Evolutionary conservation across 2,888 invertebrate genomes (phyloP), one percentile per base, ranked within the genome.

Genomic region (Amiota mariae): DNA sequence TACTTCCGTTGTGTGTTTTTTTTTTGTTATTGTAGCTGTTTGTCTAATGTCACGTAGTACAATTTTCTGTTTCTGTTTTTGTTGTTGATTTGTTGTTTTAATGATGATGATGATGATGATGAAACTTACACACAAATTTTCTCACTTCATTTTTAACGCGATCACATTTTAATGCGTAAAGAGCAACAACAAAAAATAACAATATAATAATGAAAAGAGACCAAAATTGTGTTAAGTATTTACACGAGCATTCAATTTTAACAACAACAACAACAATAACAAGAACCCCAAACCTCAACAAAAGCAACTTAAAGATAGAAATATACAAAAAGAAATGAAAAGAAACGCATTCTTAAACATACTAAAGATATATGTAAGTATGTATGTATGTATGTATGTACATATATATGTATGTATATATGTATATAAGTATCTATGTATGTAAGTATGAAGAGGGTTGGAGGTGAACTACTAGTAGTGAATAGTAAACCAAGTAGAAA

Each of bases 161-260:
- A 81, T 85, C 82, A 75, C 77, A 80, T 74, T 81, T 81, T 85
- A 83, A 80, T 67, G 80, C 83, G 73, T 66, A 70, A 74, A 68
- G 51, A 75, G 75, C 70, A 73, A 72, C 70, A 73, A 68, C 63
- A 70, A 64, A 11, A 59, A 74, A 71, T 67, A 20, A 2, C 51
- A 66, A 64, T 74, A 46, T 59, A 12, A 48, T 68, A 67, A 77
- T 6, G 6, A 79, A 78, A 77, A 73, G 76, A 72, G 59, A 73
- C 73, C 70, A 75, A 83, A 83, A 84, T 78, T 78, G 82, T 83
- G 83, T 83, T 83, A 83, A 83, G 83, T 81, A 85, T 83, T 83
- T 85, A 83, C 83, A 83, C 83, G 83, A 81, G 83, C 85, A 80
- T 77, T 77, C 71, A 64, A 71, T 20, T 59, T 15, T 11, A 20